Evolutionary conservation across 2,888 invertebrate species (phyloP), one percentile per base, ranked within the genome.

Genomic region (Drosophila atripex): DNA sequence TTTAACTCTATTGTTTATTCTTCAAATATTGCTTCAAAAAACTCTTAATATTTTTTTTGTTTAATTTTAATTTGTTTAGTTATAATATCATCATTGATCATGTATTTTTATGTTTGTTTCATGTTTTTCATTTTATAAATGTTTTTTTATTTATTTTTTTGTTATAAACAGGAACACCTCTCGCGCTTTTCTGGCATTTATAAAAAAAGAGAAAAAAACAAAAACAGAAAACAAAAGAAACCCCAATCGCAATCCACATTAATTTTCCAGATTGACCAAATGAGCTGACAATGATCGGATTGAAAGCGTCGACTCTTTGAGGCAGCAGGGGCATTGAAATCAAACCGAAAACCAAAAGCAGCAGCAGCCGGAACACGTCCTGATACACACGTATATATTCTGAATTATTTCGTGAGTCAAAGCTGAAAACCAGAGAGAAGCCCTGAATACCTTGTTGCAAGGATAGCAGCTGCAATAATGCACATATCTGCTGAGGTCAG

Each of bases 401-500:
- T 12, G 21, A 35, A 35, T 18, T 12, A 50, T 43, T 43, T 12
- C 50, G 50, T 32, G 21, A 50, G 32, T 32, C 50, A 50, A 21
- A 50, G 50, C 25, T 21, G 38, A 45, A 46, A 45, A 23, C 32
- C 60, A 61, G 57, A 66, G 43, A 51, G 66, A 23, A 28, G 61
- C 61, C n/a, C 64, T 64, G 64, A 64, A 64, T 64, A 61, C 64
- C 61, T 64, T 61, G 50, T 18, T 38, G 53, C 52, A 60, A 45
- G 51, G 38, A 51, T 49, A 49, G 66, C 52, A 63, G 51, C 66
- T 66, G 83, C 76, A 85, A 86, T 79, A 92, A 96, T 96, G 96
- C 96, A 96, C 93, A 92, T 96, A 92, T 94, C 95, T 84, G 95
- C 95, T 92, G 96, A 96, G 93, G 95, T 95, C 90, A 94, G 94